These are phyloP conservation scores for Drosophila nasuta DNA, from an alignment of 1,140 invertebrate genomes.

Conservation along the genomic window DNA sequence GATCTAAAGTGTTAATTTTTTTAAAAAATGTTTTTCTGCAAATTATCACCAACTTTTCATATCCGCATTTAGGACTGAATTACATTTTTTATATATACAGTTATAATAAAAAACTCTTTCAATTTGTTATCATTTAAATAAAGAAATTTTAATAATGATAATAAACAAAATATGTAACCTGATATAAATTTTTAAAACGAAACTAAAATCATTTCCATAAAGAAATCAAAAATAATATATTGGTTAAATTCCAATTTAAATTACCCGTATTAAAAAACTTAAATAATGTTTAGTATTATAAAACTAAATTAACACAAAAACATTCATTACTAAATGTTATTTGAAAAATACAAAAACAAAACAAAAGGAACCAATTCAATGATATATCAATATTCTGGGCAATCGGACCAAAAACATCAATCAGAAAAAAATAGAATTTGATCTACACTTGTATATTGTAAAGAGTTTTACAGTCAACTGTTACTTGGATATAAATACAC, in stretches of 20 bases:
- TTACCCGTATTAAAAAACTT: neutral
- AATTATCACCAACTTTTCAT: conserved; percentile 45
- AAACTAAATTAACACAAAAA: neutral
- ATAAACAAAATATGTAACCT: conserved; percentile 15
- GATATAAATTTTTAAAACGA: neutral
- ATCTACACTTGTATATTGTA: conserved; percentile 42
- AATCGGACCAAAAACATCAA: conserved; percentile 69
- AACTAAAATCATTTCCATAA: neutral
- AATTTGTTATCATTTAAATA: neutral
- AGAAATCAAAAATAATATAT: neutral
- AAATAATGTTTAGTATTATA: conserved; percentile 2
- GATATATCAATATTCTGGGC: conserved; percentile 75
- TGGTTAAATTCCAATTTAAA: conserved; percentile 8
- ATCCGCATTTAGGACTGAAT: conserved; percentile 69
- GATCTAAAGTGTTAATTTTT: too few species aligned
- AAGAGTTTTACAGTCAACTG: conserved; percentile 57
- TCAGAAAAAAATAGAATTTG: conserved; percentile 50
- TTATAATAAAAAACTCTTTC: neutral
- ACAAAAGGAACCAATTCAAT: conserved; percentile 63
- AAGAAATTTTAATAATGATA: neutral
- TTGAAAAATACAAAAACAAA: conserved; percentile 18
- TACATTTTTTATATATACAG: conserved; percentile 41
- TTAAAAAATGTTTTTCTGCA: neutral
- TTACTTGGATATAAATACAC: conserved; percentile 45
- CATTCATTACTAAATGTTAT: conserved; percentile 27